These are phyloP conservation scores for Seriola aureovittata DNA, from an alignment of 2,113 vertebrate species.

Conservation along the genomic window DNA sequence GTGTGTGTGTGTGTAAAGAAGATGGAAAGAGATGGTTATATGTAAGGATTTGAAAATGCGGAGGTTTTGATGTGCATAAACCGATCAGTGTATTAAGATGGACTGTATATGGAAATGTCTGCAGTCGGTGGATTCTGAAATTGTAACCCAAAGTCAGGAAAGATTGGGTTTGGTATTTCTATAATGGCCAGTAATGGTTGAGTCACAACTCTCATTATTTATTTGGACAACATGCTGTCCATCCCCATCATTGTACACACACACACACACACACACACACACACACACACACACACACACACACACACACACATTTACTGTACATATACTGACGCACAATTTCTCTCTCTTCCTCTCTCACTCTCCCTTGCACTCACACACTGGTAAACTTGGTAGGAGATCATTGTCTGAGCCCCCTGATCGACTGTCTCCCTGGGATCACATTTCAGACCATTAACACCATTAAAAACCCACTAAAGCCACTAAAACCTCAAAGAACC, in stretches of 20 bases:
- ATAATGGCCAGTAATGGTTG: constrained; percentile 69
- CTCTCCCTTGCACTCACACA: constrained; percentile 51
- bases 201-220: constrained; percentile 64
- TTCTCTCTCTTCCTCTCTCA: constrained; percentile 46
- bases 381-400: constrained; percentile 64
- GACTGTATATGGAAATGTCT: background rate
- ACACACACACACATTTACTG: constrained; percentile 53
- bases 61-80: background rate
- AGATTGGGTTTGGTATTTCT: constrained; percentile 43
- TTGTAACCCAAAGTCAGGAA: constrained; percentile 32
- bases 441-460: constrained; percentile 85
- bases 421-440: constrained; percentile 80
- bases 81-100: constrained; percentile 7
- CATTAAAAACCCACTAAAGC: constrained; percentile 86
- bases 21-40: background rate
- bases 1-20: background rate
- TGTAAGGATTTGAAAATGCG: background rate
- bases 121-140: constrained; percentile 17
- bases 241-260: constrained; percentile 38
- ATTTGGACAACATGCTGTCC: constrained; percentile 55
- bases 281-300: constrained; percentile 29
- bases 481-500: constrained; percentile 84
- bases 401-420: constrained; percentile 77
- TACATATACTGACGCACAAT: constrained; percentile 61
- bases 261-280: constrained; percentile 4